Evolutionary conservation across 2,113 vertebrate species (phyloP).

Genomic region (Catharus fuscescens): DNA sequence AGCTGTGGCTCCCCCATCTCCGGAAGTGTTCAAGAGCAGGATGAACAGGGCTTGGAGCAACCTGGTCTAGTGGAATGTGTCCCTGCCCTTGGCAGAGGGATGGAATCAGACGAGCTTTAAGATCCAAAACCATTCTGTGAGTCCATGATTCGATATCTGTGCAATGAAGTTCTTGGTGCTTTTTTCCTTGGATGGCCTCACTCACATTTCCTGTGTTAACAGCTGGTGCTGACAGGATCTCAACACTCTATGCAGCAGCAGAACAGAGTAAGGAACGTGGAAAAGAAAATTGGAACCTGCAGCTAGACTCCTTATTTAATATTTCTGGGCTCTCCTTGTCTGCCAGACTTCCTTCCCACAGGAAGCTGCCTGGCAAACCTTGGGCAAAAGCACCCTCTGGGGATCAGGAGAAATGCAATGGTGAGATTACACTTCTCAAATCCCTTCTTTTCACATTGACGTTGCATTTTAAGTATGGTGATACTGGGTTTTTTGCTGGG

Average conservation of each 20-base stretch:
- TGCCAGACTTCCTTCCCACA: neutral
- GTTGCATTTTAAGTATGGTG: neutral
- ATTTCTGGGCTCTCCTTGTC: neutral
- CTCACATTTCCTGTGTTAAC: neutral
- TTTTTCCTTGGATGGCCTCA: neutral
- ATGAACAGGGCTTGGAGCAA: neutral
- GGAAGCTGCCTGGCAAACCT: neutral
- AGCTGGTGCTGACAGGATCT: neutral
- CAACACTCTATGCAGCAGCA: neutral
- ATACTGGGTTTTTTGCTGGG: neutral
- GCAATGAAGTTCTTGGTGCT: neutral
- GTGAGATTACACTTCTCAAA: neutral
- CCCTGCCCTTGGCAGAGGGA: neutral
- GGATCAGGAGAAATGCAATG: neutral
- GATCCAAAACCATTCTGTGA: neutral
- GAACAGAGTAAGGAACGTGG: neutral
- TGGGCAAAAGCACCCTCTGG: neutral
- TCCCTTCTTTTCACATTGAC: accelerated
- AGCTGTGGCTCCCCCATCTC: neutral
- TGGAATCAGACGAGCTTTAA: neutral
- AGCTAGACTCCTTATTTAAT: neutral
- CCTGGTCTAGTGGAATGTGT: neutral
- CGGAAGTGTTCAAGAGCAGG: neutral
- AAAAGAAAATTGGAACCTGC: neutral
- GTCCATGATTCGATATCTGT: neutral